Percentiles rank a stretch among this genome's conserved stretches.
phyloP scores from a whole-genome alignment of 2,888 invertebrate genomes.

The Sycophila texana region DNA sequence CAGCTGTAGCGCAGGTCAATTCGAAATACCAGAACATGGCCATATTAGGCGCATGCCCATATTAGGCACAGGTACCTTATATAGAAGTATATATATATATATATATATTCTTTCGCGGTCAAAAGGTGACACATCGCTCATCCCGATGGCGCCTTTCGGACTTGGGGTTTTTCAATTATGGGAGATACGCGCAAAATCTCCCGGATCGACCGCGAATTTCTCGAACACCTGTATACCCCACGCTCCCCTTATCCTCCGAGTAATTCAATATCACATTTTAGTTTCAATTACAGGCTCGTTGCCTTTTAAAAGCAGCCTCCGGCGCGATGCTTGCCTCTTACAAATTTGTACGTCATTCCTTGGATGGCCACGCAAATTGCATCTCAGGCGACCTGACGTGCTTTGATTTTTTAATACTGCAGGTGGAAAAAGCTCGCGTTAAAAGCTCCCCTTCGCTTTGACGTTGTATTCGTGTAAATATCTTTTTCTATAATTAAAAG shows the following conservation, averaged over 20 bases:
- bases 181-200: conserved; percentile 32
- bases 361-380: conserved; percentile 26
- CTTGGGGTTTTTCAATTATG: conserved; percentile 54
- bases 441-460: too few species aligned
- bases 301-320: conserved; percentile 13
- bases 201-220: conserved; percentile 20
- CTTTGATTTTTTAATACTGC: not conserved
- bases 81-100: too few species aligned
- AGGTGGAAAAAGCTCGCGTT: not conserved
- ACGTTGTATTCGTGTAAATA: too few species aligned
- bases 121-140: conserved; percentile 38
- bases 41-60: too few species aligned
- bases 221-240: not conserved
- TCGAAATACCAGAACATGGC: too few species aligned
- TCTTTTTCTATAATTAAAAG: too few species aligned
- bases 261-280: conserved; percentile 47
- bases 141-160: conserved; percentile 8
- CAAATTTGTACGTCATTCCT: conserved; percentile 25
- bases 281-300: conserved; percentile 40
- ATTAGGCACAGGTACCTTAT: too few species aligned
- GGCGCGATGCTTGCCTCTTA: not conserved
- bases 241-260: conserved; percentile 21
- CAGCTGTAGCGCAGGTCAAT: too few species aligned
- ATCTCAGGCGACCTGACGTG: not conserved
- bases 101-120: not conserved